These are phyloP conservation scores for Lutraria rhynchaena DNA, from an alignment of 1,140 invertebrate species.

Conservation along the genomic window DNA sequence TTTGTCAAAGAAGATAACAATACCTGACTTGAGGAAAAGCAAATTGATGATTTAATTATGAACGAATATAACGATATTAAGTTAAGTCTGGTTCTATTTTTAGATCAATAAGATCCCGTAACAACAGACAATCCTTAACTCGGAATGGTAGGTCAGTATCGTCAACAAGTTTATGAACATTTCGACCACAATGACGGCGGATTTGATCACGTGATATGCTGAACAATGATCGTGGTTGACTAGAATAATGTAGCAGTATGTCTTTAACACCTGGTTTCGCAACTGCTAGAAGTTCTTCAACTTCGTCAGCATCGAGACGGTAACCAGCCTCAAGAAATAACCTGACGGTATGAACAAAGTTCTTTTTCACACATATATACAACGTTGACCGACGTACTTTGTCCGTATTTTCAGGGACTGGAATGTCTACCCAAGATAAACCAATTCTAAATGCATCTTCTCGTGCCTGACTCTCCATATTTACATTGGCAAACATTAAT, in stretches of 20 bases:
- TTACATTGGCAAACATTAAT: slow-evolving; percentile 52
- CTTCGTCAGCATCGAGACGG: slow-evolving; percentile 1
- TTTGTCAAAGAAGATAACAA: too few relatives aligned
- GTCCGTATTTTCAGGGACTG: neutral
- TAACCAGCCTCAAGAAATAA: slow-evolving; percentile 50
- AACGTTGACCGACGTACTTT: slow-evolving; percentile 27
- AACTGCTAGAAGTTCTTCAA: slow-evolving; percentile 44
- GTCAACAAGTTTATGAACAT: slow-evolving; percentile 32
- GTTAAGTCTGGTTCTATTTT: slow-evolving; percentile 49
- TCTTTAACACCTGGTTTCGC: slow-evolving; percentile 28
- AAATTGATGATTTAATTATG: too few relatives aligned
- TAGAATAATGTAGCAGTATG: slow-evolving; percentile 25
- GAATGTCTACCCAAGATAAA: slow-evolving; percentile 24
- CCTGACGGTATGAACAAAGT: slow-evolving; percentile 16
- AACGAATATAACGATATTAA: too few relatives aligned
- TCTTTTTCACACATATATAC: slow-evolving; percentile 37
- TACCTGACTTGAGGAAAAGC: too few relatives aligned
- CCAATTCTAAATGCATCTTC: slow-evolving; percentile 48
- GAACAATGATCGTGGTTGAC: slow-evolving; percentile 34
- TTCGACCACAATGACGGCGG: slow-evolving; percentile 4
- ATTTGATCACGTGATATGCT: slow-evolving; percentile 31
- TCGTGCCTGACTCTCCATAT: slow-evolving; percentile 32
- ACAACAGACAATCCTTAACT: slow-evolving; percentile 39
- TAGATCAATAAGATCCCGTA: slow-evolving; percentile 43
- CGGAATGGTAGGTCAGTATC: slow-evolving; percentile 36